Percentiles rank a stretch among this genome's conserved stretches.
Conservation (phyloP, 1,140 invertebrate species). For the Tetragnatha versicolor region DNA sequence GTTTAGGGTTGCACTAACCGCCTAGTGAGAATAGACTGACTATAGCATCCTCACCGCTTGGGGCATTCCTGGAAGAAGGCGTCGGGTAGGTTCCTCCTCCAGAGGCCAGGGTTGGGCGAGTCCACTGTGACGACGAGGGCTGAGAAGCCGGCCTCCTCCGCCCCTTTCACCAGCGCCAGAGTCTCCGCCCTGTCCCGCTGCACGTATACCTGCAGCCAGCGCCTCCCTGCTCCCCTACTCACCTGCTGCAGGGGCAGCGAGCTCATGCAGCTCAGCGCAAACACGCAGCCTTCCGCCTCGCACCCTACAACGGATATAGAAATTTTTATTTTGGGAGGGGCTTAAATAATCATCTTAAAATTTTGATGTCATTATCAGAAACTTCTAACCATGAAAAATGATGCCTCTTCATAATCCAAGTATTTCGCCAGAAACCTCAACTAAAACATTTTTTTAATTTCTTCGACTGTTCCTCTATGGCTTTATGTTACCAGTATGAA, state of each 20-base stretch:
- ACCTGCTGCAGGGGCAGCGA: neutral
- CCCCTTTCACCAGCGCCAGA: slow-evolving; percentile 75
- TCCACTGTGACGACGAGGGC: slow-evolving; percentile 91
- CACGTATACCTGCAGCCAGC: slow-evolving; percentile 93
- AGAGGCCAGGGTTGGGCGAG: slow-evolving; percentile 81
- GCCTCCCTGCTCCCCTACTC: neutral
- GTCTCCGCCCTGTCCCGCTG: slow-evolving; percentile 83
- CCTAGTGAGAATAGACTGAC: too few relatives aligned
- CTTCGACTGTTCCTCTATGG: too few relatives aligned
- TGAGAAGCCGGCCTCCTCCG: slow-evolving; percentile 82
- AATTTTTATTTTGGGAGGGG: too few relatives aligned
- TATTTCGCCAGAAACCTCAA: too few relatives aligned
- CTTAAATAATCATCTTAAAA: too few relatives aligned
- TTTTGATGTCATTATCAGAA: too few relatives aligned
- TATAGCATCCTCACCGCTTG: too few relatives aligned
- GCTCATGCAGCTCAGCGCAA: neutral
- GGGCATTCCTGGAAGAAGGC: neutral
- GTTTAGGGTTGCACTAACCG: too few relatives aligned
- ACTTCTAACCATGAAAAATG: too few relatives aligned
- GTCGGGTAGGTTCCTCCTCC: slow-evolving; percentile 60
- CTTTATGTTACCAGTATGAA: too few relatives aligned
- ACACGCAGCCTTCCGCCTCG: slow-evolving; percentile 72
- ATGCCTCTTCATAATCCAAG: too few relatives aligned
- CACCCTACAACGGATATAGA: slow-evolving; percentile 73
- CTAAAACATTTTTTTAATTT: too few relatives aligned